Evolutionary conservation across 2,888 invertebrate species (phyloP).

Genomic region (Eupithecia tripunctaria): DNA sequence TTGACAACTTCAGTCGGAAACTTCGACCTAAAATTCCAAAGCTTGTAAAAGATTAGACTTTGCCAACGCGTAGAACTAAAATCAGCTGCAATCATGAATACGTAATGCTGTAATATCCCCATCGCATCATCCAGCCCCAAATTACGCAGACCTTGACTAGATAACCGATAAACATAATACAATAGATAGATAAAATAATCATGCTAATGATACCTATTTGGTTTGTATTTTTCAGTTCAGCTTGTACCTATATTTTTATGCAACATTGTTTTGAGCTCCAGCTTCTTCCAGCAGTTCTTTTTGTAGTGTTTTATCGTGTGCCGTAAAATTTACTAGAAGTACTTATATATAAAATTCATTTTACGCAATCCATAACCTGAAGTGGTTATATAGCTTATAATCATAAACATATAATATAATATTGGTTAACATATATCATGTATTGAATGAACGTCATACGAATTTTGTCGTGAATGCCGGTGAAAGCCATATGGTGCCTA

Average conservation of each 20-base stretch:
- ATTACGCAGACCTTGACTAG: too few species aligned
- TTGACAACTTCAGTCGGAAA: neutral
- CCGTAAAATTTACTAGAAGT: neutral
- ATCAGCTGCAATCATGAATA: neutral
- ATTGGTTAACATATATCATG: neutral
- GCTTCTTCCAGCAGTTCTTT: too few species aligned
- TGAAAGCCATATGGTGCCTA: constrained; percentile 13
- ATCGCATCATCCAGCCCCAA: too few species aligned
- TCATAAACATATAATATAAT: neutral
- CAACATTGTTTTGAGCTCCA: too few species aligned
- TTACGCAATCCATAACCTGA: neutral
- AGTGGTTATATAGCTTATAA: neutral
- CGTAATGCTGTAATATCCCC: too few species aligned
- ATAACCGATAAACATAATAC: neutral
- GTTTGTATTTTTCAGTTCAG: neutral
- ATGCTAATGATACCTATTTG: neutral
- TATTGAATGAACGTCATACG: neutral
- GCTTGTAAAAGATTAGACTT: neutral
- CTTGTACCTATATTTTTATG: too few species aligned
- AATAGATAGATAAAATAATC: neutral
- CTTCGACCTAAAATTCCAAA: neutral
- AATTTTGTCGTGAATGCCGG: neutral
- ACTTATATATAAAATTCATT: neutral
- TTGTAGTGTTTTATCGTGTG: neutral
- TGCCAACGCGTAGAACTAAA: neutral